Evolutionary conservation across 2,113 vertebrate species (phyloP).

Genomic region (Pedetes capensis): DNA sequence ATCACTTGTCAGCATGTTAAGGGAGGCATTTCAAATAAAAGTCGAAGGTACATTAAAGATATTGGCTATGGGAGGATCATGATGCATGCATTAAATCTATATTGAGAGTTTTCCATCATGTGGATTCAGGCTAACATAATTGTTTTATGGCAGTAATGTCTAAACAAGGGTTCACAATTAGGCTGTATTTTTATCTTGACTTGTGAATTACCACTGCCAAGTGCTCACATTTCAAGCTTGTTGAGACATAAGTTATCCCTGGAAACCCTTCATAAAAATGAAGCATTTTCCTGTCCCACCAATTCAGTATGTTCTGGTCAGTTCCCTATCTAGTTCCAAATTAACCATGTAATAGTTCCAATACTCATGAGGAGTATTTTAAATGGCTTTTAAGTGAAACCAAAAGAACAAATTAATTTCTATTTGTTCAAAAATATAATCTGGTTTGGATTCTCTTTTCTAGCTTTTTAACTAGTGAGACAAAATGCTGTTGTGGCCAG

Average conservation of each 20-base stretch:
- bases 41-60: conserved; percentile 41
- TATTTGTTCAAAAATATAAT: conserved; percentile 43
- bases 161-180: conserved; percentile 69
- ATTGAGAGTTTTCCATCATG: conserved; percentile 76
- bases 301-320: conserved; percentile 47
- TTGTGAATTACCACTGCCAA: conserved; percentile 59
- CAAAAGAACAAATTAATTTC: conserved; percentile 42
- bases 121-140: conserved; percentile 61
- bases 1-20: conserved; percentile 68
- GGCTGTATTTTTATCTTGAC: conserved; percentile 77
- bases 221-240: conserved; percentile 74
- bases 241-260: conserved; percentile 75
- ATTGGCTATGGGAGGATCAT: conserved; percentile 28
- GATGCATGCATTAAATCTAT: conserved; percentile 63
- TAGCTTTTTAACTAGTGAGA: conserved; percentile 28
- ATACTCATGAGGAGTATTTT: conserved; percentile 43
- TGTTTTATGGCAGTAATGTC: conserved; percentile 65
- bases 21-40: conserved; percentile 50
- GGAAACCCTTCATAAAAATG: conserved; percentile 67
- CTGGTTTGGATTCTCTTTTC: conserved; percentile 51
- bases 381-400: conserved; percentile 58
- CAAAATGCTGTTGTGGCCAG: background rate
- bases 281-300: conserved; percentile 60
- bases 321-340: conserved; percentile 50
- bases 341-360: conserved; percentile 59